These are phyloP conservation scores for Stenodera caucasica DNA, from an alignment of 2,888 invertebrate species.

Conservation along the genomic window DNA sequence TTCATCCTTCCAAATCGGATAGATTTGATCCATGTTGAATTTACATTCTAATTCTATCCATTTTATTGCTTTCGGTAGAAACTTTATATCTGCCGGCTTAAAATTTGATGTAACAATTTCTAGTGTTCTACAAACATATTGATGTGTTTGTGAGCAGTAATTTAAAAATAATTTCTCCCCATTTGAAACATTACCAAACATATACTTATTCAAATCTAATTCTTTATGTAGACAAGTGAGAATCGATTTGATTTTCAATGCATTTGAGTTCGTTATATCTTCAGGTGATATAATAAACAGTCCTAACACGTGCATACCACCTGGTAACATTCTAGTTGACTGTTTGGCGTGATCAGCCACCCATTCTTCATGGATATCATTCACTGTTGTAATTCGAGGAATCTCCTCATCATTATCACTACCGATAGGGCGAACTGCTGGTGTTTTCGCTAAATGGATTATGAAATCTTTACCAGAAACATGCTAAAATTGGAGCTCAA, in stretches of 20 bases:
- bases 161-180: conserved; percentile 69
- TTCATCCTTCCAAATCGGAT: conserved; percentile 67
- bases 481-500: conserved; percentile 55
- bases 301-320: conserved; percentile 84
- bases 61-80: conserved; percentile 67
- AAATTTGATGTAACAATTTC: conserved; percentile 62
- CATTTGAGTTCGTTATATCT: conserved; percentile 63
- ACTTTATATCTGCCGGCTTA: conserved; percentile 77
- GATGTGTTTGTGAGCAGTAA: conserved; percentile 60
- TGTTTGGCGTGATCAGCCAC: conserved; percentile 82
- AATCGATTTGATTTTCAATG: conserved; percentile 63
- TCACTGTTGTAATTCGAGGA: conserved; percentile 49
- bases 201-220: conserved; percentile 60
- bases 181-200: conserved; percentile 63
- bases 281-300: conserved; percentile 74
- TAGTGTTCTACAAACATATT: conserved; percentile 66
- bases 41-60: conserved; percentile 79
- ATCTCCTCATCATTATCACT: conserved; percentile 53
- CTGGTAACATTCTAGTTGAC: conserved; percentile 87
- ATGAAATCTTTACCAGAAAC: conserved; percentile 72
- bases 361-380: conserved; percentile 68
- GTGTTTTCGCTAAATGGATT: conserved; percentile 78
- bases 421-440: conserved; percentile 61
- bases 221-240: conserved; percentile 62
- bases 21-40: conserved; percentile 74